Percentiles rank a stretch among this genome's conserved stretches.
Conservation (phyloP, 2,888 invertebrate genomes). For the Megamerina dolium region DNA sequence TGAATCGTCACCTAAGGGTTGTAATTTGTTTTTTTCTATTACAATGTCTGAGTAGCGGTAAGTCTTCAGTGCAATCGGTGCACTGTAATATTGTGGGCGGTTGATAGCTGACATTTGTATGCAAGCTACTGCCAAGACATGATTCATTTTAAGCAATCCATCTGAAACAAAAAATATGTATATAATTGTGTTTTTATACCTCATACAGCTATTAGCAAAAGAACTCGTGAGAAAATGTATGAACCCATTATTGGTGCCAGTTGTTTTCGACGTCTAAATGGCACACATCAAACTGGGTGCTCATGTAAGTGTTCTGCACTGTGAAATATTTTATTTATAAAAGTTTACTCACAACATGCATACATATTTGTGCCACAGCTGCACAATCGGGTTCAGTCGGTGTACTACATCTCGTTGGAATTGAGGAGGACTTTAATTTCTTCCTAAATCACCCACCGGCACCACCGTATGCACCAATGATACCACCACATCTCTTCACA, state of each 20-base stretch:
- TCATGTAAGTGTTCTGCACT: conserved; percentile 71
- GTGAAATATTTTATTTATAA: not conserved
- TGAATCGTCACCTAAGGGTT: too few relatives aligned
- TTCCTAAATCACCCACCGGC: conserved; percentile 65
- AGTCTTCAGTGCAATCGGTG: too few relatives aligned
- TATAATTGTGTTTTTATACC: too few relatives aligned
- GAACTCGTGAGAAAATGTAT: conserved; percentile 78
- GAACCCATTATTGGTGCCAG: conserved; percentile 65
- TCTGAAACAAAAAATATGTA: too few relatives aligned
- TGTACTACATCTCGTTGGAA: conserved; percentile 68
- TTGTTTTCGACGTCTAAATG: conserved; percentile 88
- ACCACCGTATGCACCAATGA: conserved; percentile 72
- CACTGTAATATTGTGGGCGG: too few relatives aligned
- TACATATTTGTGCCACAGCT: too few relatives aligned
- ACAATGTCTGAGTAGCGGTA: too few relatives aligned
- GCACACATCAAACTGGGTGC: conserved; percentile 92
- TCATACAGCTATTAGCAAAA: conserved; percentile 31
- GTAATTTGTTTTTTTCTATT: too few relatives aligned
- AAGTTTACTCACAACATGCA: too few relatives aligned
- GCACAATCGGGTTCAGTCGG: conserved; percentile 73
- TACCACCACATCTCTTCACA: conserved; percentile 61
- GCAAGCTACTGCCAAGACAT: too few relatives aligned
- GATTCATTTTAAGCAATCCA: too few relatives aligned
- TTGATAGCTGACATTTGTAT: too few relatives aligned
- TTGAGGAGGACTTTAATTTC: conserved; percentile 65